Conservation (phyloP, 2,797 vertebrate species). For the Gouania willdenowi region DNA sequence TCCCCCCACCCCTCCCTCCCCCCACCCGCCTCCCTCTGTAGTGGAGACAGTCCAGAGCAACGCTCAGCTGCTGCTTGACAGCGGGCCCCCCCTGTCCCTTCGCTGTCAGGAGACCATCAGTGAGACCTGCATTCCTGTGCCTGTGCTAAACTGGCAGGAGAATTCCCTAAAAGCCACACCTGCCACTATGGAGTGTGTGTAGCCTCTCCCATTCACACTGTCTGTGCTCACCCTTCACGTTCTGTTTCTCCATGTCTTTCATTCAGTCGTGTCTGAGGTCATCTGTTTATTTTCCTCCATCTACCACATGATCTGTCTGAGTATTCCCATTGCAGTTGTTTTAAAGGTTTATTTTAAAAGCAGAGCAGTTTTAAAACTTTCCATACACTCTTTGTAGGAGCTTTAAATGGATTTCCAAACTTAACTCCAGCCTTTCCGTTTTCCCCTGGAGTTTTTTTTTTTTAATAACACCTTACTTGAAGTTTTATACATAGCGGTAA, state of each 20-base stretch:
- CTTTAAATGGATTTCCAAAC: too few species aligned
- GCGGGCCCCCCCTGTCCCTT: constrained; percentile 80
- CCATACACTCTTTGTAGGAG: too few species aligned
- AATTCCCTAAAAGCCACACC: constrained; percentile 79
- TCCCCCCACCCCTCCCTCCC: constrained; percentile 65
- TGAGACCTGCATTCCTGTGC: constrained; percentile 95
- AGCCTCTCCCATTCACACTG: constrained; percentile 73
- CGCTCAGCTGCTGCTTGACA: constrained; percentile 91
- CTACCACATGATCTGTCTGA: constrained; percentile 6
- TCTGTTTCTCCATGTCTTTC: constrained; percentile 10
- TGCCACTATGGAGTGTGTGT: constrained; percentile 90
- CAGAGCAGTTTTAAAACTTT: too few species aligned
- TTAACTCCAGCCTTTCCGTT: too few species aligned
- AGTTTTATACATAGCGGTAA: too few species aligned
- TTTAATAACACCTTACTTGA: too few species aligned
- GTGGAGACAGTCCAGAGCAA: constrained; percentile 97
- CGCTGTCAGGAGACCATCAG: constrained; percentile 92
- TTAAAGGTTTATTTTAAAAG: too few species aligned
- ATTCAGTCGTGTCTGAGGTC: constrained; percentile 7
- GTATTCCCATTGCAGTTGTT: constrained; percentile 47
- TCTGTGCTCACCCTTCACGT: constrained; percentile 12
- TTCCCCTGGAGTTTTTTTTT: too few species aligned
- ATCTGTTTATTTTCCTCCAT: constrained; percentile 25
- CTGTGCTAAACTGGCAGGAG: constrained; percentile 90
- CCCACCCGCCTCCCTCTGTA: constrained; percentile 76